Conservation (phyloP, 2,797 vertebrate genomes). For the Eulemur albifrons region DNA sequence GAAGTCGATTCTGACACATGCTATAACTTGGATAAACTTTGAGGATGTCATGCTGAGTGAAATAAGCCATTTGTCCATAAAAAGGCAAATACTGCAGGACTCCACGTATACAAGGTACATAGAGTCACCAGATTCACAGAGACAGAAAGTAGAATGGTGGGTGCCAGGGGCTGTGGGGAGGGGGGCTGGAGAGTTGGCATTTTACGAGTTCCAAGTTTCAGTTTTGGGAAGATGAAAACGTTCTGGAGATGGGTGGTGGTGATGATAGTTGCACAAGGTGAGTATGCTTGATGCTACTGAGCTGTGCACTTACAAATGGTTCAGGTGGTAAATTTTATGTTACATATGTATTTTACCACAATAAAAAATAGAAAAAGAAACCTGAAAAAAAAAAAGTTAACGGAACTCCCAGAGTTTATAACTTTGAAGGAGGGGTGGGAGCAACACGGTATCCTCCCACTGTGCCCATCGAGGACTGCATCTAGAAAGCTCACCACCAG, state of each 20-base stretch:
- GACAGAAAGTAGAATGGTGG: neutral
- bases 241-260: neutral
- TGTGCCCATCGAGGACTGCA: neutral
- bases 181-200: fast-evolving
- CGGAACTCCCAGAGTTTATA: neutral
- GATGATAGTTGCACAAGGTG: no score
- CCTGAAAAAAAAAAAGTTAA: neutral
- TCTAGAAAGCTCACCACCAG: neutral
- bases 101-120: no score
- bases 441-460: neutral
- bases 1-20: neutral
- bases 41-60: neutral
- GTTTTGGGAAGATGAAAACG: neutral
- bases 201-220: neutral
- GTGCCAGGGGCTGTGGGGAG: neutral
- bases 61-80: neutral
- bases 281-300: no score
- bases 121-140: neutral
- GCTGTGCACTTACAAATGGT: neutral
- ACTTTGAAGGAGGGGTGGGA: neutral
- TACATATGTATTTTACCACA: neutral
- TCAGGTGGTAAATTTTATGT: neutral
- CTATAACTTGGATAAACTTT: neutral
- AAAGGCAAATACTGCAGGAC: neutral
- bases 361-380: neutral